Conservation (phyloP, 2,797 vertebrate species). For the Pantherophis vulpinus region DNA sequence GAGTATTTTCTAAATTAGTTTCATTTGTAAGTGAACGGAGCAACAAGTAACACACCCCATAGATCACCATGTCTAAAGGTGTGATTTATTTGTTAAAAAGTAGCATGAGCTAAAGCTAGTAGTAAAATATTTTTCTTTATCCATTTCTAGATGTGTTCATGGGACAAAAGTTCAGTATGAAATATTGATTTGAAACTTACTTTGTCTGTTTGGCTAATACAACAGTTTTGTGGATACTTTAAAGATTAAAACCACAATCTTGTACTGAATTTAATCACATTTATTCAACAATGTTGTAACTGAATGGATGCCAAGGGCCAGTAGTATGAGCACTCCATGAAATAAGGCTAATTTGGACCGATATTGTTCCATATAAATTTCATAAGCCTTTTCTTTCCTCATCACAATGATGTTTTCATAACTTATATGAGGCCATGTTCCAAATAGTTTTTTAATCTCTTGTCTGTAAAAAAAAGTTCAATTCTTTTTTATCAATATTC, state of each 20-base stretch:
- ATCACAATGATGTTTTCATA: background rate
- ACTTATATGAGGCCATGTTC: background rate
- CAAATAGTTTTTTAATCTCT: background rate
- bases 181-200: background rate
- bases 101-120: background rate
- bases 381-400: background rate
- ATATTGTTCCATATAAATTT: background rate
- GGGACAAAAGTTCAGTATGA: background rate
- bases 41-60: background rate
- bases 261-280: background rate
- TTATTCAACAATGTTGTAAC: background rate
- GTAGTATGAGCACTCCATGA: background rate
- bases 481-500: background rate
- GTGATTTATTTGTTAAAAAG: background rate
- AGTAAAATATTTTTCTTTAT: background rate
- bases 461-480: background rate
- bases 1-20: background rate
- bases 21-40: background rate
- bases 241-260: background rate
- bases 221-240: background rate
- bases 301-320: background rate
- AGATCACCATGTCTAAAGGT: background rate
- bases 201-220: background rate
- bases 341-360: background rate
- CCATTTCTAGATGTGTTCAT: background rate